Conservation (phyloP, 2,888 invertebrate genomes). For the Empis stercorea region DNA sequence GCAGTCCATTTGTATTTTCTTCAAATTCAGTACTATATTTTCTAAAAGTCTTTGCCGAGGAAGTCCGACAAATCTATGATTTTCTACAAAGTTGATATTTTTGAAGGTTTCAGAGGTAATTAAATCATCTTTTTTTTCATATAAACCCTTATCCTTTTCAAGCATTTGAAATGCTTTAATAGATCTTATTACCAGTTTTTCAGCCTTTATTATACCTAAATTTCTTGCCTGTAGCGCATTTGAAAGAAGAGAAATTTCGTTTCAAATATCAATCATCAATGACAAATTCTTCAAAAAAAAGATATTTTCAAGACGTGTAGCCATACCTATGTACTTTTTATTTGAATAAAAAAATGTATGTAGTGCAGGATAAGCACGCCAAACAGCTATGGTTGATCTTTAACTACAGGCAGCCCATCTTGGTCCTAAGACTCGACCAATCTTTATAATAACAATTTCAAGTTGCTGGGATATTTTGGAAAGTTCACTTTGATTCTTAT, state of each 20-base stretch:
- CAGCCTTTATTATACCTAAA: not conserved
- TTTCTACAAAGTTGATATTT: not conserved
- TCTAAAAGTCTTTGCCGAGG: too few species aligned
- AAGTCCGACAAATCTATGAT: not conserved
- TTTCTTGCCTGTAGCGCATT: not conserved
- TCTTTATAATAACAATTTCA: not conserved
- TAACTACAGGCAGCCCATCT: not conserved
- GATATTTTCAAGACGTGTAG: not conserved
- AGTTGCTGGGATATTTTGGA: not conserved
- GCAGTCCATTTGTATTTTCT: too few species aligned
- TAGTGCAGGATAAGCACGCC: not conserved
- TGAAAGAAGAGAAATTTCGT: not conserved
- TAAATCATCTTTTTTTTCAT: not conserved
- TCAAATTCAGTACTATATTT: too few species aligned
- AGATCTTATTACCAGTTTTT: not conserved
- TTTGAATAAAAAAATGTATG: not conserved
- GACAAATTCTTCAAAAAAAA: not conserved
- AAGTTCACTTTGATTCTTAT: constrained; percentile 1
- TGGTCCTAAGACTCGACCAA: not conserved
- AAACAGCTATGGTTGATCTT: not conserved
- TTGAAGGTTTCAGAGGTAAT: not conserved
- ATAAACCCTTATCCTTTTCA: not conserved
- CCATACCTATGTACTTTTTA: not conserved
- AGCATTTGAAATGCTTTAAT: not conserved
- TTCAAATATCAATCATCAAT: not conserved